Evolutionary conservation across 1,140 invertebrate species (phyloP), one percentile per base, ranked within the genome.

Genomic region (Leptinotarsa lineolata): DNA sequence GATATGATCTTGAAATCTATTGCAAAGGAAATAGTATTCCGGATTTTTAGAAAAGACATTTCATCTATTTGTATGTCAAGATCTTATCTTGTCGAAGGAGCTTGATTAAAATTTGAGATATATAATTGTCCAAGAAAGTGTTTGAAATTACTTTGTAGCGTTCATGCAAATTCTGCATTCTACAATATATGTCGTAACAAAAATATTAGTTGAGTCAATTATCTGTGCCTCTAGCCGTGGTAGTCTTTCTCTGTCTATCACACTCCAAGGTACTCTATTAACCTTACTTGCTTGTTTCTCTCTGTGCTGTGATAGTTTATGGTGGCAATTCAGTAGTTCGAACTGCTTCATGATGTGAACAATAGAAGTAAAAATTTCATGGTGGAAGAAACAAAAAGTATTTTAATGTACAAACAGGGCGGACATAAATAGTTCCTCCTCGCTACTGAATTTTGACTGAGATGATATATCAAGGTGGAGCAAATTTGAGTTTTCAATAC

Each of bases 201-300:
- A 78, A 81, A 82, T 72, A 81, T 83, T 84, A 83, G 83, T 84
- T 84, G 82, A 84, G 83, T 84, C 83, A 84, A 84, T 84, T 84
- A 84, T 80, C 82, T 83, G 83, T 84, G 83, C 83, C 83, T 84
- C 81, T 84, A 84, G 83, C 80, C 76, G 79, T 83, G 81, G 79
- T 83, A 83, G 80, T 80, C 79, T 81, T 77, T 82, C 73, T 82
- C 16, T 81, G 77, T 81, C 80, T 81, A 77, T 79, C 75, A 82
- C 80, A 81, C 76, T 81, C 78, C 75, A 73, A 77, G 72, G 58
- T 45, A 59, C 70, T 59, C 22, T 24, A 16, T 69, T 54, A 66
- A 72, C 63, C 60, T 65, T 66, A 44, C 72, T 76, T 61, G 72
- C 76, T 78, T 75, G 78, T 80, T 78, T 81, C 80, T 81, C 80